Conservation (phyloP, 2,797 vertebrate genomes). For the Halcyon chelicuti region DNA sequence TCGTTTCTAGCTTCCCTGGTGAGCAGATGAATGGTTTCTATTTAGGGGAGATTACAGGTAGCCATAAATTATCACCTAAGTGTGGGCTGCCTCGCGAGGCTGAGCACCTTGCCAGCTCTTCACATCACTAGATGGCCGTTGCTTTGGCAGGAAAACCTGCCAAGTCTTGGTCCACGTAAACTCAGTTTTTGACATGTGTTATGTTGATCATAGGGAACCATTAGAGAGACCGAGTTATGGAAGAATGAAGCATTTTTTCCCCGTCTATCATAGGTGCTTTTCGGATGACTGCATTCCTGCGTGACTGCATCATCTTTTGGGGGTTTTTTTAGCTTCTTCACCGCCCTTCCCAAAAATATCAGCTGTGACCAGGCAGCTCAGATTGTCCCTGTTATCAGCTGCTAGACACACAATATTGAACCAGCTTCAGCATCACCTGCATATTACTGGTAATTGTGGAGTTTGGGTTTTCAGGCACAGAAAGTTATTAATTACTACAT, state of each 20-base stretch:
- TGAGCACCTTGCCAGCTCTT: slow-evolving; percentile 52
- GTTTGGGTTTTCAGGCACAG: neutral
- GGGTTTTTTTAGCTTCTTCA: neutral
- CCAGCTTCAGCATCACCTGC: neutral
- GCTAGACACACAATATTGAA: neutral
- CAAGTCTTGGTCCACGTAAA: slow-evolving; percentile 54
- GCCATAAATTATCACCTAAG: slow-evolving; percentile 70
- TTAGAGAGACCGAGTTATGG: neutral
- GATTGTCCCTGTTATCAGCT: neutral
- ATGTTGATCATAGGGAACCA: slow-evolving; percentile 53
- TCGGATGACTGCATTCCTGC: slow-evolving; percentile 60
- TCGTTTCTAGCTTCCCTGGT: slow-evolving; percentile 48
- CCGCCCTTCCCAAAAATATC: slow-evolving; percentile 1
- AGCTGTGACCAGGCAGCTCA: neutral
- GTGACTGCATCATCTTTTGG: neutral
- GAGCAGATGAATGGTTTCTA: slow-evolving; percentile 65
- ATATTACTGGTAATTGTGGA: neutral
- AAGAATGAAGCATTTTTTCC: slow-evolving; percentile 66
- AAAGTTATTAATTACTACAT: neutral
- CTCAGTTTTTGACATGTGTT: slow-evolving; percentile 65
- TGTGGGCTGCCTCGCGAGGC: slow-evolving; percentile 23
- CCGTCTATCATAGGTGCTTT: slow-evolving; percentile 61
- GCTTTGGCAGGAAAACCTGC: slow-evolving; percentile 13
- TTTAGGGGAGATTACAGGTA: slow-evolving; percentile 65
- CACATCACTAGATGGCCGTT: neutral